phyloP scores from a whole-genome alignment of 2,113 vertebrate species.

The Sardina pilchardus region DNA sequence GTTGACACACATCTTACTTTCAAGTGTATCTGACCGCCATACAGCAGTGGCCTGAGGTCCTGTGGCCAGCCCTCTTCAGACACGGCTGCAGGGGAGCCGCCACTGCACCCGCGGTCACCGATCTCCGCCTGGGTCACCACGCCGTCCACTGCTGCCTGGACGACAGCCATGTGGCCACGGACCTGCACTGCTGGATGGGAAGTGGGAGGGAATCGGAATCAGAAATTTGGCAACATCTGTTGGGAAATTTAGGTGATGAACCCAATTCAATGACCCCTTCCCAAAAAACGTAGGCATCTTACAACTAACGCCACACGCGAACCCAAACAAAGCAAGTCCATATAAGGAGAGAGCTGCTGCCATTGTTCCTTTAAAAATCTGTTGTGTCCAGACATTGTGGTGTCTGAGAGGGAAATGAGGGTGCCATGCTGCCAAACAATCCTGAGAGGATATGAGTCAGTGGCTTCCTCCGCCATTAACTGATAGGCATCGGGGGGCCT shows the following conservation, averaged over 20 bases:
- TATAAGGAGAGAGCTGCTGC: background rate
- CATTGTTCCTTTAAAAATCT: constrained; percentile 16
- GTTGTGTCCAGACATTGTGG: constrained; percentile 20
- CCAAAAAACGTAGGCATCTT: background rate
- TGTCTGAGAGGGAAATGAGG: constrained; percentile 36
- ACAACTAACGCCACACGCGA: background rate
- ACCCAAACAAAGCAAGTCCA: background rate
- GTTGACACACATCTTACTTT: constrained; percentile 60
- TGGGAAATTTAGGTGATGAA: background rate
- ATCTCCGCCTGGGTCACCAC: constrained; percentile 10
- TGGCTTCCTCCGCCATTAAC: constrained; percentile 27
- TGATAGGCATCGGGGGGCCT: constrained; percentile 15
- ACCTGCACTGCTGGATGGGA: constrained; percentile 7
- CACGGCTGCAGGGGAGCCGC: constrained; percentile 25
- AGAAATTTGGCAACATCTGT: background rate
- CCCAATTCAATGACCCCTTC: background rate
- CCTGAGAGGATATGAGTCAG: constrained; percentile 37
- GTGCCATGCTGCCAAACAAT: constrained; percentile 26
- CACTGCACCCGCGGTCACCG: constrained; percentile 32
- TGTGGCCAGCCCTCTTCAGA: background rate
- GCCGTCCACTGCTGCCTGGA: constrained; percentile 23
- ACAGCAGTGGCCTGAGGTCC: constrained; percentile 43
- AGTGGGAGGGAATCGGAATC: background rate
- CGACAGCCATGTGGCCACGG: constrained; percentile 12
- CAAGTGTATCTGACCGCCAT: constrained; percentile 63